phyloP scores from a whole-genome alignment of 2,888 invertebrate genomes.

The Torymus tubicola region DNA sequence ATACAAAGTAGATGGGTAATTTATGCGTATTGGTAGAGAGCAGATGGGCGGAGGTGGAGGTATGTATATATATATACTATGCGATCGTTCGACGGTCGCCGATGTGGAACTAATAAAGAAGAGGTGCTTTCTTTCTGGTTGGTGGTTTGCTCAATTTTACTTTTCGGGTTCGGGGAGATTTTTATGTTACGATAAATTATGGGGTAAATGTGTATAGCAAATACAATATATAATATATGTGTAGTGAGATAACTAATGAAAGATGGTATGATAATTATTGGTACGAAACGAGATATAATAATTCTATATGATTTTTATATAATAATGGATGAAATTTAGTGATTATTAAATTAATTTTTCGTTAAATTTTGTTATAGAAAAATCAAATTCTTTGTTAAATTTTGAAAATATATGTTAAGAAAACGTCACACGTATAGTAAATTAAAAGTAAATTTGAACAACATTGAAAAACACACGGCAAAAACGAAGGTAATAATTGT shows the following conservation, averaged over 20 bases:
- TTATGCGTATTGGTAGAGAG: conserved; percentile 22
- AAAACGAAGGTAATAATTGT: conserved; percentile 1
- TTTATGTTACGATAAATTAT: too few species aligned
- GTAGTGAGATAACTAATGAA: too few species aligned
- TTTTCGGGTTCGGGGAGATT: too few species aligned
- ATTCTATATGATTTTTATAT: too few species aligned
- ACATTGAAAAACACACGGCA: conserved; percentile 13
- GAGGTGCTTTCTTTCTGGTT: background rate
- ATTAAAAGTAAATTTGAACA: conserved; percentile 9
- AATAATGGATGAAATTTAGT: too few species aligned
- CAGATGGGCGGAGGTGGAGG: background rate
- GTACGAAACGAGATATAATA: too few species aligned
- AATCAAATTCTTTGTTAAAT: conserved; percentile 5
- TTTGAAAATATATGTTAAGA: conserved; percentile 16
- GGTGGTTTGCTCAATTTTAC: too few species aligned
- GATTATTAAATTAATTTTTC: too few species aligned
- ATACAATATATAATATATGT: too few species aligned
- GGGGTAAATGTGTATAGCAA: too few species aligned
- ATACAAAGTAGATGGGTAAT: background rate
- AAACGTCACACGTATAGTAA: conserved; percentile 22
- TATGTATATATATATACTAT: too few species aligned
- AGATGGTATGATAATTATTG: too few species aligned
- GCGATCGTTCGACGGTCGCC: background rate
- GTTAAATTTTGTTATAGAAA: conserved; percentile 14
- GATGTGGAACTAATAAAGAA: conserved; percentile 37